phyloP scores from a whole-genome alignment of 2,888 invertebrate species.

The Synanthedon formicaeformis region DNA sequence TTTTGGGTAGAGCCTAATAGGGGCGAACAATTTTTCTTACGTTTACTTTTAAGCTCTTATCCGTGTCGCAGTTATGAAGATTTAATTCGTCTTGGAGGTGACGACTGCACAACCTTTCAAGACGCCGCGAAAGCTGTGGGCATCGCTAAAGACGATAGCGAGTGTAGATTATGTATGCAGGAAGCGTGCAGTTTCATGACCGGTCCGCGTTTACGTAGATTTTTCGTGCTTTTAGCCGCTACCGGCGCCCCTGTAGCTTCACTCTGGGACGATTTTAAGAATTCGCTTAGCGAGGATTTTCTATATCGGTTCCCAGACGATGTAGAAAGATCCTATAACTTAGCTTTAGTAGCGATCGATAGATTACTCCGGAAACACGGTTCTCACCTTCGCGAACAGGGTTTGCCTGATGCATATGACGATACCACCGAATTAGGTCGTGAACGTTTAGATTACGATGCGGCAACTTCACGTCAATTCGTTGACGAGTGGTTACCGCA shows the following conservation, averaged over 20 bases:
- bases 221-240: slow-evolving; percentile 5
- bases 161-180: slow-evolving; percentile 5
- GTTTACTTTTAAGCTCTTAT: slow-evolving; percentile 3
- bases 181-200: slow-evolving; percentile 7
- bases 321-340: not conserved
- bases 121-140: slow-evolving; percentile 8
- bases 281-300: slow-evolving; percentile 2
- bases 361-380: not conserved
- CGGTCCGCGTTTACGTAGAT: slow-evolving; percentile 5
- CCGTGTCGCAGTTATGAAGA: slow-evolving; percentile 6
- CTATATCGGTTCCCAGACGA: not conserved
- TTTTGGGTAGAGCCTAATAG: slow-evolving; percentile 8
- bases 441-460: not conserved
- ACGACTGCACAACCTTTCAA: slow-evolving; percentile 8
- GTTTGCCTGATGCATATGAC: not conserved
- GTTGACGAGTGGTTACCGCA: not conserved
- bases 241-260: slow-evolving; percentile 5
- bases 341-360: not conserved
- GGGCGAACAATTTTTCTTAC: slow-evolving; percentile 7
- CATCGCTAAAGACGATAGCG: slow-evolving; percentile 7
- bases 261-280: slow-evolving; percentile 1
- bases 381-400: not conserved
- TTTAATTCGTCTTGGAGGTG: slow-evolving; percentile 7
- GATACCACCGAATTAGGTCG: not conserved
- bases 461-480: not conserved